A percentile compares a stretch with the other conserved stretches of the same genome.
phyloP scores from a whole-genome alignment of 2,113 vertebrate genomes.

The Stegastes partitus region DNA sequence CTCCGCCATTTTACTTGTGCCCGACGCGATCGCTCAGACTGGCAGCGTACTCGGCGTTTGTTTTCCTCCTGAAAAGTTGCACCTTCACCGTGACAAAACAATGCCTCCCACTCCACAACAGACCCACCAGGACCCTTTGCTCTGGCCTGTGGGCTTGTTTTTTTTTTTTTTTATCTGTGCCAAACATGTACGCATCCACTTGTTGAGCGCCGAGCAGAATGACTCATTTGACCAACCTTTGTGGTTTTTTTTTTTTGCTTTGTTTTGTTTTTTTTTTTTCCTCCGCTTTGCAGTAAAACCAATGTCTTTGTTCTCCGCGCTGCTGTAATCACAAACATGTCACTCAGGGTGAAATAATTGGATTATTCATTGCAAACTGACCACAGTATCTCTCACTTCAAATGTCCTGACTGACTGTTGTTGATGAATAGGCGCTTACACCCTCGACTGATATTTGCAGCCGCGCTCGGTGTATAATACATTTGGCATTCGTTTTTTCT shows the following conservation, averaged over 20 bases:
- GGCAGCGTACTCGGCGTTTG: constrained; percentile 46
- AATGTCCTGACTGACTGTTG: constrained; percentile 55
- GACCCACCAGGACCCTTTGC: constrained; percentile 61
- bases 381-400: constrained; percentile 59
- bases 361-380: constrained; percentile 71
- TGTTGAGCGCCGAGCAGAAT: constrained; percentile 55
- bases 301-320: constrained; percentile 45
- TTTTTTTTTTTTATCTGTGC: constrained; percentile 48
- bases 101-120: constrained; percentile 74
- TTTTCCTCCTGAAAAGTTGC: constrained; percentile 63
- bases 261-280: background rate
- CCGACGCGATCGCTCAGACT: constrained; percentile 35
- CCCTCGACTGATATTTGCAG: constrained; percentile 52
- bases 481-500: constrained; percentile 39
- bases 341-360: constrained; percentile 59
- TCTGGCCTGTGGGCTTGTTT: constrained; percentile 66
- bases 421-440: constrained; percentile 53
- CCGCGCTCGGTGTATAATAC: constrained; percentile 15
- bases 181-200: constrained; percentile 64
- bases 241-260: background rate
- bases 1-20: constrained; percentile 38
- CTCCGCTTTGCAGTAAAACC: constrained; percentile 48
- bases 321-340: constrained; percentile 68
- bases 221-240: constrained; percentile 63
- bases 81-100: constrained; percentile 73